Base-by-base conservation (phyloP, 2,888 invertebrate genomes). In the Nymphalis urticae region DNA sequence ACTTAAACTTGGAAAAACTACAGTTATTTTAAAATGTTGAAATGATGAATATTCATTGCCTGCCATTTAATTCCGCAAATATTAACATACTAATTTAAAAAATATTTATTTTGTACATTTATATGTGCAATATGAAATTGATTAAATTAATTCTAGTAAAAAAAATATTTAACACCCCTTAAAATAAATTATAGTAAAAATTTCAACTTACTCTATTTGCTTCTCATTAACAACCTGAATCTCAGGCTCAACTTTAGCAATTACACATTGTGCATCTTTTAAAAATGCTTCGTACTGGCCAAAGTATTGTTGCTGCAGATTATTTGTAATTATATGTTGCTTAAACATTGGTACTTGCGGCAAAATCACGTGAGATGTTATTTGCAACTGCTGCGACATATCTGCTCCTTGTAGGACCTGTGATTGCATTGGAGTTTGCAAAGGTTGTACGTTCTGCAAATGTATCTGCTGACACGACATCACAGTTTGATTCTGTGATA, bases 391-490 rank as follows among this genome's bases (percentile, higher is more conserved):
- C 54, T 87, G 85, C 0, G 80, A 82, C 73, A 88, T 79, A 1
- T 89, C 88, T 1, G 53, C 24, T 0, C 85, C 77, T 66, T 87
- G 89, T 17, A 89, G 51, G 2, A 77, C 71, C 62, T 79, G 80
- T 0, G 77, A 72, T 56, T 77, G 77, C 59, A 79, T 76, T 61
- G 76, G 76, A 9, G 73, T 70, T 56, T 76, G 76, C 24, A 75
- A 42, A 21, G 82, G 76, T 50, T 83, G 78, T 19, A 85, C 76
- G 60, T 77, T 82, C 70, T 87, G 88, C 51, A 90, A 71, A 48
- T 89, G 86, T 2, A 81, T 76, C 75, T 88, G 90, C 70, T 87
- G 87, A 69, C 88, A 89, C 0, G 90, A 87, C 87, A 91, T 85
- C 0, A 90, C 84, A 42, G 90, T 82, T 69, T 88, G 86, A 70